Base-by-base conservation (phyloP, 2,888 invertebrate species). In the Argyra leucocephala region DNA sequence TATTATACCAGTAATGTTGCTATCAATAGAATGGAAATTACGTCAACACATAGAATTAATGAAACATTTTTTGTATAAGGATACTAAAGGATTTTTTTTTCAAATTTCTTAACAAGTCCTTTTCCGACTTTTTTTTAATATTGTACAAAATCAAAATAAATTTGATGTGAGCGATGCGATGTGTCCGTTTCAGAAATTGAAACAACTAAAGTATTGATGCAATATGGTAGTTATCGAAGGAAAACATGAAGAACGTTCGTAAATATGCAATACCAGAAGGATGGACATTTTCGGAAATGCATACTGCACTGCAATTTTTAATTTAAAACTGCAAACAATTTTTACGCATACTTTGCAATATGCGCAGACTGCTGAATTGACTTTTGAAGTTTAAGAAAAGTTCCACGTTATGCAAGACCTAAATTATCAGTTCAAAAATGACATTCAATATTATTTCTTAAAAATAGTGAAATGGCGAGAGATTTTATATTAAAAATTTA, bases 251-350 rank as follows among this genome's bases (percentile, higher is more conserved):
- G 86, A 91, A 69, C 87, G 87, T 70, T 83, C 85, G 48, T 18
- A 84, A 88, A 67, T 93, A 91, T 75, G 75, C 86, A 62, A 76
- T 93, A 63, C 92, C 93, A 0, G 85, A 88, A 71, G 89, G 87
- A 0, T 89, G n/a, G n/a, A n/a, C n/a, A n/a, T n/a, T n/a, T n/a
- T n/a, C n/a, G n/a, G n/a, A n/a, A n/a, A n/a, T n/a, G n/a, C n/a
- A n/a, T n/a, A n/a, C n/a, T n/a, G n/a, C n/a, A n/a, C n/a, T n/a
- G n/a, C n/a, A n/a, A n/a, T n/a, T n/a, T n/a, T n/a, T n/a, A n/a
- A n/a, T n/a, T n/a, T n/a, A n/a, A n/a, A n/a, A n/a, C n/a, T n/a
- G n/a, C n/a, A n/a, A n/a, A n/a, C n/a, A n/a, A n/a, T n/a, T n/a
- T n/a, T n/a, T n/a, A n/a, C n/a, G n/a, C n/a, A n/a, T n/a, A n/a